These are phyloP conservation scores for Emys orbicularis DNA, from an alignment of 2,797 vertebrate species.

Conservation along the genomic window DNA sequence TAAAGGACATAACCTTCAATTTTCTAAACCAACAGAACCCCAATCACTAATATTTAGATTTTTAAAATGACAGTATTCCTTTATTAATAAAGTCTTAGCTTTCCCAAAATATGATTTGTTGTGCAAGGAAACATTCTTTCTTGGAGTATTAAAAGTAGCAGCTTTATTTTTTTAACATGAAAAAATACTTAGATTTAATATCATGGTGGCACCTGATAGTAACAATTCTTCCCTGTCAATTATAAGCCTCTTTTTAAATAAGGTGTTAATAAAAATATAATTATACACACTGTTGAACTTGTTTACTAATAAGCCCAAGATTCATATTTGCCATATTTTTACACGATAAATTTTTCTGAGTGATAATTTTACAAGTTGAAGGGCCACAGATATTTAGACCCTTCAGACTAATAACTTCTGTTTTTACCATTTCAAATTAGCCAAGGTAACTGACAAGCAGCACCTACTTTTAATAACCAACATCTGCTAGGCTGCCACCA, in stretches of 20 bases:
- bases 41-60: background rate
- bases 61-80: background rate
- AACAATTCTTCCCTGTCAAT: background rate
- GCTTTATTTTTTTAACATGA: conserved; percentile 58
- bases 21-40: background rate
- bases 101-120: background rate
- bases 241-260: conserved; percentile 6
- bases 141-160: conserved; percentile 62
- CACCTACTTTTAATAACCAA: background rate
- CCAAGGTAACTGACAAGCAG: background rate
- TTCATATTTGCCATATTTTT: background rate
- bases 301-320: background rate
- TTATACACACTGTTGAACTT: background rate
- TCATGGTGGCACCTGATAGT: conserved; percentile 26
- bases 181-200: conserved; percentile 28
- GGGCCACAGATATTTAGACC: background rate
- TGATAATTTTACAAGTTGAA: background rate
- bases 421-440: background rate
- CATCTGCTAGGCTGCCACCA: background rate
- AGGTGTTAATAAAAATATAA: background rate
- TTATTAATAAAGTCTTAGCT: background rate
- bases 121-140: conserved; percentile 2
- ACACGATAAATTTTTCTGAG: background rate
- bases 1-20: background rate
- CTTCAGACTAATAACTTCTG: background rate